phyloP scores from a whole-genome alignment of 2,113 vertebrate species.

The Epinephelus moara region DNA sequence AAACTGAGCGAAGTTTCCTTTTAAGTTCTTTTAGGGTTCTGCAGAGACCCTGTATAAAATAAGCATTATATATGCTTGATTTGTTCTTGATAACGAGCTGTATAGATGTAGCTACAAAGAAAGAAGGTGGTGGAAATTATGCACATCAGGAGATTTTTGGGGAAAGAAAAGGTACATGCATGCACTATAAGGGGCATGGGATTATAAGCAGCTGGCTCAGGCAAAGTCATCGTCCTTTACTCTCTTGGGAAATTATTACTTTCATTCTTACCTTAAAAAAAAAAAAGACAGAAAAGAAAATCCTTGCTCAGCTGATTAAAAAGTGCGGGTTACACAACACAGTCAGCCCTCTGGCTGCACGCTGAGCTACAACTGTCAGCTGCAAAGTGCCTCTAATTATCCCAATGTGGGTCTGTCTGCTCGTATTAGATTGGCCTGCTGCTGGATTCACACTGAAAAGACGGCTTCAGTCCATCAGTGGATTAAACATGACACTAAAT shows the following conservation, averaged over 20 bases:
- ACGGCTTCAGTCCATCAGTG: constrained; percentile 58
- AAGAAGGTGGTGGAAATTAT: neutral
- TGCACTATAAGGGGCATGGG: constrained; percentile 8
- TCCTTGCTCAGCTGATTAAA: constrained; percentile 63
- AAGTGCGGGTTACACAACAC: constrained; percentile 47
- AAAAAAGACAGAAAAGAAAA: constrained; percentile 14
- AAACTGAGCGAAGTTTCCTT: too few relatives aligned
- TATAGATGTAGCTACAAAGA: neutral
- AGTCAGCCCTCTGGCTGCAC: constrained; percentile 49
- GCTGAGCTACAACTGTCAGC: constrained; percentile 58
- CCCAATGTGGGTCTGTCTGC: constrained; percentile 59
- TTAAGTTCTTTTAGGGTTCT: too few relatives aligned
- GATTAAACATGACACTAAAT: constrained; percentile 59
- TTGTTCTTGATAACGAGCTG: neutral
- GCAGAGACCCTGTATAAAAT: neutral
- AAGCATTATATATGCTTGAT: neutral
- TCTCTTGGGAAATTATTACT: neutral
- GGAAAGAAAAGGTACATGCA: neutral
- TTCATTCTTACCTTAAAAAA: neutral
- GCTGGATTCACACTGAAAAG: constrained; percentile 55
- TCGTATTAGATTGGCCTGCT: constrained; percentile 58
- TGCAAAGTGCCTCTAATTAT: constrained; percentile 70
- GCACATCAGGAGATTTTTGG: neutral
- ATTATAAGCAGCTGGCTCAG: constrained; percentile 6
- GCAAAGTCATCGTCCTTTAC: constrained; percentile 1